phyloP scores from a whole-genome alignment of 2,888 invertebrate species.

The Cosmia trapezina region DNA sequence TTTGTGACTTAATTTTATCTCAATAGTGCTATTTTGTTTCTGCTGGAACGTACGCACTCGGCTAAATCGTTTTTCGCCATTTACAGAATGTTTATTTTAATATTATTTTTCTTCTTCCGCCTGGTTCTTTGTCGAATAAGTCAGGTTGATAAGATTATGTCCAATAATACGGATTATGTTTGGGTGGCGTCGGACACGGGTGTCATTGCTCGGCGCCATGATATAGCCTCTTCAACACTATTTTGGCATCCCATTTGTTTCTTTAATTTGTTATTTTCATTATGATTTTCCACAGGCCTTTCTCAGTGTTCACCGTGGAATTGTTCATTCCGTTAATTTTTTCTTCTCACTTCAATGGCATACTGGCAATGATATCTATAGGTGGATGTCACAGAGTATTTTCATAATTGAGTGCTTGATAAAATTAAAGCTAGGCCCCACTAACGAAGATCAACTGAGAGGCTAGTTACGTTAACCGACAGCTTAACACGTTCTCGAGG shows the following conservation, averaged over 20 bases:
- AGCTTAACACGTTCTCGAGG: constrained; percentile 49
- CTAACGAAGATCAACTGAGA: constrained; percentile 36
- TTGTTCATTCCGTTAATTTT: background rate
- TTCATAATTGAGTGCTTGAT: constrained; percentile 5
- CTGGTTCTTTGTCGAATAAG: constrained; percentile 70
- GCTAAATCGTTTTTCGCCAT: constrained; percentile 78
- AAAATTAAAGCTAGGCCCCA: constrained; percentile 14
- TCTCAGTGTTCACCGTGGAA: background rate
- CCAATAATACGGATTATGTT: constrained; percentile 59
- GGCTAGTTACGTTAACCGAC: constrained; percentile 42
- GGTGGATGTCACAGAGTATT: background rate
- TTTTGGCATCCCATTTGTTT: constrained; percentile 31
- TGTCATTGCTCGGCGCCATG: constrained; percentile 48
- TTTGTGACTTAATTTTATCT: constrained; percentile 79
- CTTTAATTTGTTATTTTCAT: constrained; percentile 28
- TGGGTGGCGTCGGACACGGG: constrained; percentile 47
- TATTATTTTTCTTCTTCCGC: constrained; percentile 74
- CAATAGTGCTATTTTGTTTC: constrained; percentile 74
- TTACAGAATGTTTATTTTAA: constrained; percentile 76
- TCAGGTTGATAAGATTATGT: constrained; percentile 73
- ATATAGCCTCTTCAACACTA: constrained; percentile 31
- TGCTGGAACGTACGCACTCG: constrained; percentile 68
- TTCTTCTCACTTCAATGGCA: background rate
- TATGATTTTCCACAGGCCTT: background rate
- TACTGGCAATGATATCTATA: background rate